phyloP scores from a whole-genome alignment of 2,113 vertebrate species.

The Triplophysa siluroides region DNA sequence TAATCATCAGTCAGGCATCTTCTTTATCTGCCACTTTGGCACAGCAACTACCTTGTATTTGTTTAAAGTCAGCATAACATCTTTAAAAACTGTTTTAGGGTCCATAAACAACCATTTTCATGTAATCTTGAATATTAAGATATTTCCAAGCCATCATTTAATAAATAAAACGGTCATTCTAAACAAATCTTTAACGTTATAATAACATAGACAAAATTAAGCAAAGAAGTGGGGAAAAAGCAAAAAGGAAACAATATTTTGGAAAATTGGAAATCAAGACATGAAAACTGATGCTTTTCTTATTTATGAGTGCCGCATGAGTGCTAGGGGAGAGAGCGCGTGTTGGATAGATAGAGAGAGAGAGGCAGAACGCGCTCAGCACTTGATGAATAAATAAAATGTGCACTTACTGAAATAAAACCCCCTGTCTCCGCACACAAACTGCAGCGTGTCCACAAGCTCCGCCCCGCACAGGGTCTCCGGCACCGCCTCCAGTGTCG shows the following conservation, averaged over 20 bases:
- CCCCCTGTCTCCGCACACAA: conserved; percentile 97
- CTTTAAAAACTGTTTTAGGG: not conserved
- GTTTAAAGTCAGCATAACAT: conserved; percentile 12
- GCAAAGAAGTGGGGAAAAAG: not conserved
- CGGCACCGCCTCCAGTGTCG: conserved; percentile 78
- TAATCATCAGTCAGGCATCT: conserved; percentile 48
- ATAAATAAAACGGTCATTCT: not conserved
- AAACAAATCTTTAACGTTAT: not conserved
- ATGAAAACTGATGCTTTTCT: conserved; percentile 54
- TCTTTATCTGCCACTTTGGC: not conserved
- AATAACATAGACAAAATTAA: conserved; percentile 1
- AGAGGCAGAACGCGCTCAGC: conserved; percentile 58
- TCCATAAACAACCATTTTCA: not conserved
- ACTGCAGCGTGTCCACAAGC: conserved; percentile 98
- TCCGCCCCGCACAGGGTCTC: conserved; percentile 98
- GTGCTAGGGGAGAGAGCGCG: conserved; percentile 58
- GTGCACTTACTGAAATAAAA: conserved; percentile 99
- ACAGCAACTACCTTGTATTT: conserved; percentile 44
- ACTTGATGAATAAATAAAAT: conserved; percentile 72
- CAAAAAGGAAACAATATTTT: not conserved
- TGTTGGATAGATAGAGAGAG: conserved; percentile 53
- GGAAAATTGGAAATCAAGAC: conserved; percentile 52
- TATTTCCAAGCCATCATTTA: too few species aligned
- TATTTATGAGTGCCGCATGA: conserved; percentile 76
- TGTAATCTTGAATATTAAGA: too few species aligned